phyloP scores from a whole-genome alignment of 1,140 invertebrate species.

The Drosophila nebulosa region DNA sequence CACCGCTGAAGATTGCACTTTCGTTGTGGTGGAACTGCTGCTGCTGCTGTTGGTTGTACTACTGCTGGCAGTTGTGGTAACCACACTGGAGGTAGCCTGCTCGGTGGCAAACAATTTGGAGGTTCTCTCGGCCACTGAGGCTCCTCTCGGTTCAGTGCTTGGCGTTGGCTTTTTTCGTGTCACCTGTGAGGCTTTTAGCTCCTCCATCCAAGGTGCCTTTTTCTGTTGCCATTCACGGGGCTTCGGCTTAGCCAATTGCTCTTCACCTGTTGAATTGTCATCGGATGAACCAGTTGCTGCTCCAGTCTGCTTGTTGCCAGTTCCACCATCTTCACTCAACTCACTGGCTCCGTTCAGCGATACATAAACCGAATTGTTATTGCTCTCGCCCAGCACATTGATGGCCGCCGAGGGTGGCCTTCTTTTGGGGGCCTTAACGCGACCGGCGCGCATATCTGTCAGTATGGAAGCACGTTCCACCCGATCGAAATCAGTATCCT shows the following conservation, averaged over 20 bases:
- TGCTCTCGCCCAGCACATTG: conserved; percentile 73
- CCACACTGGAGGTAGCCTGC: conserved; percentile 31
- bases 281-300: conserved; percentile 49
- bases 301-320: conserved; percentile 11
- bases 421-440: conserved; percentile 83
- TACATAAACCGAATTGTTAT: conserved; percentile 72
- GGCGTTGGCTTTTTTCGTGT: conserved; percentile 83
- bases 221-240: conserved; percentile 84
- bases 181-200: conserved; percentile 85
- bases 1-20: conserved; percentile 75
- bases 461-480: conserved; percentile 84
- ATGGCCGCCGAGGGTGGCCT: conserved; percentile 83
- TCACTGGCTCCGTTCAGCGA: conserved; percentile 71
- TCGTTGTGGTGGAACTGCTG: conserved; percentile 45
- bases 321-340: conserved; percentile 48
- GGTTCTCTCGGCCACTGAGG: conserved; percentile 52
- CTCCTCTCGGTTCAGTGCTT: conserved; percentile 68
- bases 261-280: conserved; percentile 78
- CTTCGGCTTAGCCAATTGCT: conserved; percentile 82
- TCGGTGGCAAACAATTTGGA: conserved; percentile 65
- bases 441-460: conserved; percentile 84
- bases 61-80: conserved; percentile 25
- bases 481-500: conserved; percentile 83
- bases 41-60: conserved; percentile 38
- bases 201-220: conserved; percentile 86